These are phyloP conservation scores for Sinocyclocheilus grahami DNA, from an alignment of 2,113 vertebrate genomes.

Conservation along the genomic window DNA sequence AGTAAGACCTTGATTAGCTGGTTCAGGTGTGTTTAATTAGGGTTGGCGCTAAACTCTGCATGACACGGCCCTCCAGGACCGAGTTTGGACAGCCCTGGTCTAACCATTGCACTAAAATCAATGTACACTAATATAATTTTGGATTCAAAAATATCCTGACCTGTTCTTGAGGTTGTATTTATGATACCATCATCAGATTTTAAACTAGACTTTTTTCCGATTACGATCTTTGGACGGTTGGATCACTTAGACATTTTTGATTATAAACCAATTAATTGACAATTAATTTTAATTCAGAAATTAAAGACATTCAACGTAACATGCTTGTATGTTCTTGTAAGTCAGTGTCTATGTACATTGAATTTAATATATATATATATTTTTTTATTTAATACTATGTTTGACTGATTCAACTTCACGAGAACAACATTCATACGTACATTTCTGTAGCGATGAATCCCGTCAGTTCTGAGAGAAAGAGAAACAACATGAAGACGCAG, in stretches of 20 bases:
- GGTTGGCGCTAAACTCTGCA: no score
- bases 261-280: background rate
- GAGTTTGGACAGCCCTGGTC: background rate
- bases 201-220: background rate
- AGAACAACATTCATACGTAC: conserved; percentile 78
- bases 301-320: background rate
- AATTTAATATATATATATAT: no score
- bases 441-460: conserved; percentile 99
- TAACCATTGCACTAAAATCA: background rate
- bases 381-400: background rate
- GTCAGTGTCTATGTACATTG: background rate
- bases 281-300: no score
- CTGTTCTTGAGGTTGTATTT: background rate
- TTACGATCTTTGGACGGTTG: background rate
- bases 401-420: background rate
- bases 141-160: background rate
- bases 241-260: background rate
- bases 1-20: no score
- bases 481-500: conserved; percentile 98
- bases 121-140: background rate
- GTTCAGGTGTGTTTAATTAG: no score
- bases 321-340: background rate
- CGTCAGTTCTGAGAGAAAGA: conserved; percentile 97
- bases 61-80: no score
- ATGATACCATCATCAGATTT: background rate